Base-by-base conservation (phyloP, 37 sponge, comb jelly and placozoan genomes). In the Amphimedon queenslandica region DNA sequence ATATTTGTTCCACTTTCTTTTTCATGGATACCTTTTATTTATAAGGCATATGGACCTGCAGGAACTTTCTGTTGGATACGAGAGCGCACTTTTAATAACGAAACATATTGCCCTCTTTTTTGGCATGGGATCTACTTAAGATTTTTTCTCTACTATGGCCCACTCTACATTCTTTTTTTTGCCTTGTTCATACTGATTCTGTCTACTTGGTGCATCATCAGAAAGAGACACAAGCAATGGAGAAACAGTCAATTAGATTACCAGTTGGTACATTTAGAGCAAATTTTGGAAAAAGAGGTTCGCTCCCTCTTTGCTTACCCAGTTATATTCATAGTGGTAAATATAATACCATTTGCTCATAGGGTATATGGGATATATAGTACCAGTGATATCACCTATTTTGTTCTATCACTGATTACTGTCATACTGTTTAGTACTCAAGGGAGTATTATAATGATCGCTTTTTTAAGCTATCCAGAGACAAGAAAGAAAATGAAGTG, bases 1-100 rank as follows among this genome's bases (percentile, higher is more conserved):
- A 61, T 88, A 4, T 2, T 82, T 3, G 23, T 82, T 18, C 89
- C 83, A 16, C 24, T 82, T 33, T 37, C 57, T 20, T 78, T 82
- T 72, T 74, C 73, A 40, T 77, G 79, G 68, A 75, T 88, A 60
- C 89, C 89, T 0, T 88, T 88, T 71, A 40, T 82, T 2, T 5
- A 70, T 38, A 23, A 51, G 11, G 28, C 84, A 0, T 88, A 88
- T 40, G 89, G 89, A 13, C 39, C 21, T 39, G 83, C 89, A 2
- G 89, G 89, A 5, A 70, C 69, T 1, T 88, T 83, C 84, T 88
- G 89, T 70, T 88, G 89, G 89, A 88, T 88, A 35, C 58, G 65
- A 1, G 21, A 11, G 24, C 13, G 8, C 53, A 25, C 23, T 60
- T n/a, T 60, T n/a, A 13, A 47, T 13, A 43, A 63, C 20, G 34